A percentile compares a stretch with the other conserved stretches of the same genome.
These are phyloP conservation scores for Furcifer pardalis DNA, from an alignment of 2,797 vertebrate species.

Conservation along the genomic window DNA sequence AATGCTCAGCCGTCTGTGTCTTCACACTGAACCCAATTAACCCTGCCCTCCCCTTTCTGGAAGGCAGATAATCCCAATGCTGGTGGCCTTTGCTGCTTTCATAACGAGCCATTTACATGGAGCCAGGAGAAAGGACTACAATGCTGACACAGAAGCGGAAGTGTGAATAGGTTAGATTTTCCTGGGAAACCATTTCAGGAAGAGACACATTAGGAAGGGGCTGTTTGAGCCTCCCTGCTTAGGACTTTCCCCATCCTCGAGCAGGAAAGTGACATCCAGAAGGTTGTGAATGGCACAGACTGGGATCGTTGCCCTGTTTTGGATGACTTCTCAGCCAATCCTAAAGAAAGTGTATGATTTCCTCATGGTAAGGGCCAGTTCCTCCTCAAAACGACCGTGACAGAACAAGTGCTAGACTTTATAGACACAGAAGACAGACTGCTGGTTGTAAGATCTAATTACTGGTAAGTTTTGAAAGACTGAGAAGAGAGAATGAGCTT, in stretches of 20 bases:
- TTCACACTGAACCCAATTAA: fast-evolving
- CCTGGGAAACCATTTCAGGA: fast-evolving
- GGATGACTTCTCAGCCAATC: neutral
- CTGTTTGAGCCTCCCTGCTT: neutral
- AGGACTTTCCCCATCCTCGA: neutral
- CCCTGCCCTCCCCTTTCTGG: neutral
- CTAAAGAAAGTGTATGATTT: neutral
- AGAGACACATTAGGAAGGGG: neutral
- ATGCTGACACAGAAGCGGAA: neutral
- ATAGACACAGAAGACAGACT: neutral
- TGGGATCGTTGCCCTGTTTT: neutral
- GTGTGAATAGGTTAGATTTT: neutral
- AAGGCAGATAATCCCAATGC: slow-evolving; percentile 53
- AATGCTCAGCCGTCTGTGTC: fast-evolving
- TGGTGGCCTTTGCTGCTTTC: slow-evolving; percentile 18
- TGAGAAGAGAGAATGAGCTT: neutral
- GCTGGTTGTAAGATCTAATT: neutral
- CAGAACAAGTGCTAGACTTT: neutral
- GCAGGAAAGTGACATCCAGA: neutral
- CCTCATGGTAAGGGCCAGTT: neutral
- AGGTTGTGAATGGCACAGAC: neutral
- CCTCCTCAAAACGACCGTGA: neutral
- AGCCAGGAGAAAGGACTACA: neutral
- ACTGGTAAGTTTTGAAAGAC: neutral
- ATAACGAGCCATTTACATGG: slow-evolving; percentile 42